phyloP scores from a whole-genome alignment of 2,888 invertebrate species.

The Ommatoiulus sabulosus region DNA sequence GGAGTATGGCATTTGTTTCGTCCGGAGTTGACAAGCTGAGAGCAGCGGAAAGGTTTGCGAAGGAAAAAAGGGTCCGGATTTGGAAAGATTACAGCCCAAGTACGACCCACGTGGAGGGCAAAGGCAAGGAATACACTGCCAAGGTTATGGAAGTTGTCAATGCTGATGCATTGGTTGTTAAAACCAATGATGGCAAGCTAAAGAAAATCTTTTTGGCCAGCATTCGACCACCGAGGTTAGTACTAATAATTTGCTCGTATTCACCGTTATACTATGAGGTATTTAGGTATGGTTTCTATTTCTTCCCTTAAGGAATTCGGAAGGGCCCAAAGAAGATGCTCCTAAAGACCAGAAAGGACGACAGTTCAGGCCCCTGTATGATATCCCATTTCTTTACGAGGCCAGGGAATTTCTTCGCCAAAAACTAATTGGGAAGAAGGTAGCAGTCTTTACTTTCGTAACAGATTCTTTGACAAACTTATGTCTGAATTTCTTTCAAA shows the following conservation, averaged over 20 bases:
- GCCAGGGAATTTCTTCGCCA: constrained; percentile 96
- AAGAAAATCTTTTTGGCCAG: constrained; percentile 97
- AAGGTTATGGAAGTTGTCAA: constrained; percentile 91
- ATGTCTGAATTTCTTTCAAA: no score
- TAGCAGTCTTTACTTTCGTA: constrained; percentile 59
- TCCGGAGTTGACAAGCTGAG: constrained; percentile 86
- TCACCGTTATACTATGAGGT: background rate
- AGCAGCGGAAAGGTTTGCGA: constrained; percentile 86
- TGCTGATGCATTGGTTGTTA: constrained; percentile 92
- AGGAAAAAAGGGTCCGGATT: constrained; percentile 84
- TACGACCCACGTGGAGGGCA: constrained; percentile 79
- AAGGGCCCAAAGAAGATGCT: constrained; percentile 1
- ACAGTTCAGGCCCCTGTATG: constrained; percentile 88
- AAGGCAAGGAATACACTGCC: constrained; percentile 84
- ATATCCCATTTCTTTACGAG: constrained; percentile 99
- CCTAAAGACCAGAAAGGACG: constrained; percentile 59
- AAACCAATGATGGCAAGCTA: constrained; percentile 79
- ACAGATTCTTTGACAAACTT: no score
- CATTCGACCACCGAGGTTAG: constrained; percentile 90
- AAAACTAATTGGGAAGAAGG: constrained; percentile 94
- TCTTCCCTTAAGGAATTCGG: background rate
- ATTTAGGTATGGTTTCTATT: background rate
- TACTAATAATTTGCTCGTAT: constrained; percentile 60
- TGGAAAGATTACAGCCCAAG: constrained; percentile 92
- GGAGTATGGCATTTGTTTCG: constrained; percentile 87